Conservation (phyloP, 2,113 vertebrate genomes). For the Mormyrus lacerda region DNA sequence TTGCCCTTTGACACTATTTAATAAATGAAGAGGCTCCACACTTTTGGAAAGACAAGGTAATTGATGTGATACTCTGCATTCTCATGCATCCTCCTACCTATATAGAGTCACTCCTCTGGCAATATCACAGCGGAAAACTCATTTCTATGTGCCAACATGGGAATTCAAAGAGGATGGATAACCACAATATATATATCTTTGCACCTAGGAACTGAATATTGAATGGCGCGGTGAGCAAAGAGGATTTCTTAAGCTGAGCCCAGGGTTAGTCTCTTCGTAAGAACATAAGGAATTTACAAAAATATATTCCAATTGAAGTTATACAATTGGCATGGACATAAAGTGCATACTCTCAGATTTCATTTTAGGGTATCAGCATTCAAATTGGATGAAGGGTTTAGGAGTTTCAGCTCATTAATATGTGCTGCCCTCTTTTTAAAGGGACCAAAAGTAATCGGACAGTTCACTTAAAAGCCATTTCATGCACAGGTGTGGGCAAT, state of each 20-base stretch:
- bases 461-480: too few species aligned
- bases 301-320: too few species aligned
- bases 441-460: too few species aligned
- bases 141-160: neutral
- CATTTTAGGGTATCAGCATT: too few species aligned
- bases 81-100: neutral
- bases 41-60: neutral
- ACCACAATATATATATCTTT: neutral
- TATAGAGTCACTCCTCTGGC: neutral
- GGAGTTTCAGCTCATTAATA: too few species aligned
- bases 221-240: neutral
- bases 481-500: too few species aligned
- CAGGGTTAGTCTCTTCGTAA: neutral
- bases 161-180: neutral
- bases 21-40: neutral
- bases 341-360: too few species aligned
- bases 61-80: neutral
- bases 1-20: neutral
- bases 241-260: neutral
- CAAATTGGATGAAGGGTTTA: too few species aligned
- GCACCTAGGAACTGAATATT: neutral
- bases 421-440: too few species aligned
- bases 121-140: neutral
- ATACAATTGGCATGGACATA: too few species aligned
- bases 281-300: too few species aligned